Conservation (phyloP, 2,113 vertebrate species). For the Ammodramus savannarum region DNA sequence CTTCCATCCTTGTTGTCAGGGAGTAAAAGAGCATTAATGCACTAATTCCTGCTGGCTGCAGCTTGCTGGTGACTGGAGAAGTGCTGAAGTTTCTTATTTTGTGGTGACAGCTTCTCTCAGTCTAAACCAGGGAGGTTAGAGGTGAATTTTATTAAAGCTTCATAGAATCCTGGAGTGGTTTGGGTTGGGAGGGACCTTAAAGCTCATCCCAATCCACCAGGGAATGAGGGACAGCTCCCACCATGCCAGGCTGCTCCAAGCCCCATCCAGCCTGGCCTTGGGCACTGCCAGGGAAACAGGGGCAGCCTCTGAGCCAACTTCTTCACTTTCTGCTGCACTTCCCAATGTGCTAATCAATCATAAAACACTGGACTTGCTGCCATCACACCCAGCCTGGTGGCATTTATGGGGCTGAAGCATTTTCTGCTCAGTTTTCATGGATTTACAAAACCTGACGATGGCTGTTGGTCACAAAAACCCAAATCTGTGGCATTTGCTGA, state of each 20-base stretch:
- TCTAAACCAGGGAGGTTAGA: neutral
- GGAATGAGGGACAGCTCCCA: neutral
- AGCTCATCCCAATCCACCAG: neutral
- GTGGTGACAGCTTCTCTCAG: neutral
- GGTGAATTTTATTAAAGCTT: neutral
- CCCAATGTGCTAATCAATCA: neutral
- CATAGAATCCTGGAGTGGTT: neutral
- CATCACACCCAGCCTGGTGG: neutral
- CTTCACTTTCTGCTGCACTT: neutral
- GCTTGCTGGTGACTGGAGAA: neutral
- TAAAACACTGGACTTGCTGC: neutral
- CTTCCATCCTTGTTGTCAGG: neutral
- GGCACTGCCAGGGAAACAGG: neutral
- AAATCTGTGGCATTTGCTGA: too few species aligned
- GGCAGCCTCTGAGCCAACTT: neutral
- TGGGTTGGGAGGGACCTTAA: neutral
- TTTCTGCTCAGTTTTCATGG: neutral
- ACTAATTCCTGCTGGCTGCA: neutral
- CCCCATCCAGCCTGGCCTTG: neutral
- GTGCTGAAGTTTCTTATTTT: neutral
- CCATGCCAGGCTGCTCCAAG: rapidly evolving
- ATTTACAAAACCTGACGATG: constrained; percentile 20
- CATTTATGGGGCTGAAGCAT: neutral
- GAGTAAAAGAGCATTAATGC: neutral
- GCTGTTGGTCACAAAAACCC: neutral